phyloP scores from a whole-genome alignment of 2,888 invertebrate genomes.

The Ditula angustiorana region DNA sequence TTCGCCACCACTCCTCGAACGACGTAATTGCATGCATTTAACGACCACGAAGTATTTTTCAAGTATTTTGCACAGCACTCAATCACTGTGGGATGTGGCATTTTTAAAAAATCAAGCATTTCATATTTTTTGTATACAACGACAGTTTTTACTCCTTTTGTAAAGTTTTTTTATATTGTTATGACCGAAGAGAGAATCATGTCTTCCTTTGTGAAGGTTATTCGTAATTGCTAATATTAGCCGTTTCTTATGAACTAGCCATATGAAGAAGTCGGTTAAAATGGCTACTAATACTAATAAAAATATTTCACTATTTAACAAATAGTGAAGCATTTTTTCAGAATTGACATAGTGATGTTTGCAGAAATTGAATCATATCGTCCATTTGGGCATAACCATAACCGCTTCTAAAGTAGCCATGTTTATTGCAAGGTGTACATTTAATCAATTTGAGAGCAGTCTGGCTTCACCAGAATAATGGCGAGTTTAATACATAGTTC shows the following conservation, averaged over 20 bases:
- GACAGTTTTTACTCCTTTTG: neutral
- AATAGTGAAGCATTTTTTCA: neutral
- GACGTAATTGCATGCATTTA: slow-evolving; percentile 22
- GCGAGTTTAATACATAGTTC: neutral
- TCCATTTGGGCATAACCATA: neutral
- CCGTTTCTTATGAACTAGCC: slow-evolving; percentile 13
- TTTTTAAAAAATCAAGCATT: slow-evolving; percentile 19
- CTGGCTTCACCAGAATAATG: neutral
- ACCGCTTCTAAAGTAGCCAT: neutral
- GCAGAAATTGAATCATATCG: neutral
- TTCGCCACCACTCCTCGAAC: slow-evolving; percentile 16
- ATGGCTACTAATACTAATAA: too few relatives aligned
- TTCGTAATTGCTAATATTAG: neutral
- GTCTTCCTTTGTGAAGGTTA: slow-evolving; percentile 24
- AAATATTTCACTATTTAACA: neutral
- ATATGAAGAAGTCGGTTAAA: too few relatives aligned
- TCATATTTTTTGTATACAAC: slow-evolving; percentile 23
- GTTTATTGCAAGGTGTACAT: neutral
- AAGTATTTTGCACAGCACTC: slow-evolving; percentile 20
- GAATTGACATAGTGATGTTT: neutral
- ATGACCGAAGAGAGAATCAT: slow-evolving; percentile 20
- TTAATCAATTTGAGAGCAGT: neutral
- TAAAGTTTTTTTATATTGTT: slow-evolving; percentile 6
- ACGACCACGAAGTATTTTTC: slow-evolving; percentile 2
- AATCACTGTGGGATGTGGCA: neutral